These are phyloP conservation scores for Piezodorus guildinii DNA, from an alignment of 1,140 invertebrate species.

Conservation along the genomic window DNA sequence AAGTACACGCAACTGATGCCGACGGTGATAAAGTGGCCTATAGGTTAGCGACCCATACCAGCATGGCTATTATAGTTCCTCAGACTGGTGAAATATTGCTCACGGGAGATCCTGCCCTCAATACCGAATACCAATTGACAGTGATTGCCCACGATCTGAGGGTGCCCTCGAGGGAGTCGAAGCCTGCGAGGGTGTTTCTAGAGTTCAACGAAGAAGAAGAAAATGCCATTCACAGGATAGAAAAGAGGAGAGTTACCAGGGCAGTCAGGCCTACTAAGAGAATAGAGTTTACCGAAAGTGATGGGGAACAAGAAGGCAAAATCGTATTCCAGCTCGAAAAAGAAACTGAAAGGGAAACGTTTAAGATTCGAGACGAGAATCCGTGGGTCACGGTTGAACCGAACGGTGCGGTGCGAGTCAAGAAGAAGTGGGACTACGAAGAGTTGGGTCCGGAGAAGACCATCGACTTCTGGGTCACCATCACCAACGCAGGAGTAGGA, in stretches of 20 bases:
- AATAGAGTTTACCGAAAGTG: constrained; percentile 82
- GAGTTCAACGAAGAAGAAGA: constrained; percentile 51
- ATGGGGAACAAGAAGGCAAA: constrained; percentile 75
- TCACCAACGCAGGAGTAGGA: constrained; percentile 74
- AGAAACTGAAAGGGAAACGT: constrained; percentile 81
- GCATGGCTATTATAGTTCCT: constrained; percentile 72
- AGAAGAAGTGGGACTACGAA: constrained; percentile 95
- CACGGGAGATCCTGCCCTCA: constrained; percentile 57
- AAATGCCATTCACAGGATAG: constrained; percentile 42
- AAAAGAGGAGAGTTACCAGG: constrained; percentile 70
- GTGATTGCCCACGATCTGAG: constrained; percentile 73
- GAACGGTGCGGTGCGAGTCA: constrained; percentile 81
- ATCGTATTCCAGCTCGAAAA: constrained; percentile 83
- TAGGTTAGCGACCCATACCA: constrained; percentile 60
- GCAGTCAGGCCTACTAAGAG: constrained; percentile 83
- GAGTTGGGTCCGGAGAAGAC: constrained; percentile 90
- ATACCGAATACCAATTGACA: constrained; percentile 50
- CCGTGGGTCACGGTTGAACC: constrained; percentile 86
- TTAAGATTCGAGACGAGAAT: constrained; percentile 86
- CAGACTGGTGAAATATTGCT: constrained; percentile 81
- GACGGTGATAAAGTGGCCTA: constrained; percentile 82
- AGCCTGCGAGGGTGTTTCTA: constrained; percentile 59
- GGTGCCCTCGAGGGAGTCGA: constrained; percentile 48
- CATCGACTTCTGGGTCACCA: constrained; percentile 92
- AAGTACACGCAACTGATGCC: constrained; percentile 67